Evolutionary conservation across 2,113 vertebrate species (phyloP).

Genomic region (Anseranas semipalmata): DNA sequence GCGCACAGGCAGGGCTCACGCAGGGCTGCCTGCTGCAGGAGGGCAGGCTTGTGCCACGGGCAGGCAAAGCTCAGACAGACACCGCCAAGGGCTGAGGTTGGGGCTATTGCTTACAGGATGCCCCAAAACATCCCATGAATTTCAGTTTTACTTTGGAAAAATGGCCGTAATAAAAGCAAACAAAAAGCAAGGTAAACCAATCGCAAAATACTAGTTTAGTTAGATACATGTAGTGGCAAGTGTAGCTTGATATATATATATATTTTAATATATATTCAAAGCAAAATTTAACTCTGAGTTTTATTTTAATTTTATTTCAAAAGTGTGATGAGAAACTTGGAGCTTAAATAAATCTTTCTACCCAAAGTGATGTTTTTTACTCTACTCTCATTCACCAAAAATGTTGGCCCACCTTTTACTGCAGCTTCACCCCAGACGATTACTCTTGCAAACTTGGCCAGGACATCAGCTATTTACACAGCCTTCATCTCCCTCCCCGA

Average conservation of each 20-base stretch:
- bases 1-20: rapidly evolving
- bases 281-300: not conserved
- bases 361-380: not conserved
- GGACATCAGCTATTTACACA: not conserved
- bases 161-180: not conserved
- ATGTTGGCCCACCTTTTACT: rapidly evolving
- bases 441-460: not conserved
- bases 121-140: not conserved
- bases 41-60: rapidly evolving
- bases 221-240: not conserved
- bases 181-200: not conserved
- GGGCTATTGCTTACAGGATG: not conserved
- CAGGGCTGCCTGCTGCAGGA: rapidly evolving
- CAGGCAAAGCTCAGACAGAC: not conserved
- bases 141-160: not conserved
- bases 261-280: not conserved
- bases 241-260: not conserved
- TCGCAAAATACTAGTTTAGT: not conserved
- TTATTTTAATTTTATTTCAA: not conserved
- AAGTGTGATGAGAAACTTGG: not conserved
- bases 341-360: not conserved
- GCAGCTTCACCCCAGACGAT: not conserved
- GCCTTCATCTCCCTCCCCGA: not conserved
- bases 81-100: not conserved
- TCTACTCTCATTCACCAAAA: not conserved